Evolutionary conservation across 2,113 vertebrate genomes (phyloP), one percentile per base, ranked within the genome.

Genomic region (Callaeas wilsoni): DNA sequence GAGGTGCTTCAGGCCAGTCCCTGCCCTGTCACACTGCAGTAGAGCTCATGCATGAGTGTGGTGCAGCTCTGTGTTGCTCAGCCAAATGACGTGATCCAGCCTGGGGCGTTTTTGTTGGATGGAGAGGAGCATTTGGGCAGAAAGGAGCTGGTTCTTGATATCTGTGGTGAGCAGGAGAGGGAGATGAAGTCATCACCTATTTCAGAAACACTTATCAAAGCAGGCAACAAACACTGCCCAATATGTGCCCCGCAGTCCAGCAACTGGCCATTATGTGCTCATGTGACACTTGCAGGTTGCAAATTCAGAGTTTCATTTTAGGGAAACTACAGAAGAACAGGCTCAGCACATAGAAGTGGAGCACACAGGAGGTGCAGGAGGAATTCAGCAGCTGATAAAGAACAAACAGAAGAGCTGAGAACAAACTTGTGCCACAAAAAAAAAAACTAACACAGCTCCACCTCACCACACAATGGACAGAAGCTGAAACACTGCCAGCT

Each of bases 11-110:
- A 37, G 55, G 46, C 12, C 91, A 73, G 59, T 8, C 32, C 41
- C 70, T 64, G 35, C 12, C 47, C 68, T 13, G 21, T 13, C 65
- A 49, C 1, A 25, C 44, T 60, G 44, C 83, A 18, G 41, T 1
- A 2, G 27, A 85, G 60, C n/a, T 69, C 0, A 0, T 37, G 78
- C 29, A 26, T 1, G 2, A 91, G 59, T 0, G 1, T 5, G 29
- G 55, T 7, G 10, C 78, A 69, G 85, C 79, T 46, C 83, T 12
- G 11, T 12, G 46, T 3, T n/a, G 90, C 64, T 80, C 59, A 59
- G 59, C 50, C 79, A 90, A 70, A 50, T 50, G 13, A 68, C 0
- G 0, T 53, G 63, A 81, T 35, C 29, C 19, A 67, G 33, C 59
- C 71, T 42, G 10, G 39, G 68, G 68, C 0, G 0, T 7, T 86